Base-by-base conservation (phyloP, 2,888 invertebrate genomes). In the Dugesia japonica region DNA sequence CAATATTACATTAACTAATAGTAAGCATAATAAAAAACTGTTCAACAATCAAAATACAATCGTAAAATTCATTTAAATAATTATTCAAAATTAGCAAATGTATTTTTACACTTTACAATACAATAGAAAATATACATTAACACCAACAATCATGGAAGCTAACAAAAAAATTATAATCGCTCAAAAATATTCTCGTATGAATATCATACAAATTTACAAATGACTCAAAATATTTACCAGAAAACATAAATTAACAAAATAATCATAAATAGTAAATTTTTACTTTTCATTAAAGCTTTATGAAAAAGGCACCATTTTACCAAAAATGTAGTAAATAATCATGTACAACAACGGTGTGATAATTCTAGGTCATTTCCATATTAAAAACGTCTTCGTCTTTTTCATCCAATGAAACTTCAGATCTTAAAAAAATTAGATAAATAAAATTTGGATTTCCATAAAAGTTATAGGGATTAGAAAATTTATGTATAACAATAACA, bases 341-440 rank as follows among this genome's bases (percentile, higher is more conserved):
- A 56, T 56, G 4, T 56, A 56, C n/a, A n/a, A 56, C 4, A 31
- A 31, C 13, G 4, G 13, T 31, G 7, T 31, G 4, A 31, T 31
- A 31, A 31, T 31, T 13, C 13, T 31, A 31, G 4, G 13, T 31
- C 31, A 31, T 31, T 56, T 56, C 56, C 56, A 56, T 56, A 23
- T 56, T 56, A n/a, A 56, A 56, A 20, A 56, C 56, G 17, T 56
- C 56, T 56, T 56, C 56, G n/a, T 56, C 56, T 56, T 56, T 56
- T 56, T 56, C 56, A 56, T 56, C 56, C 23, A 56, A 56, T n/a
- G 56, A 56, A 1, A 56, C 56, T 56, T 56, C 56, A 56, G 56
- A 56, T 23, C 56, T 56, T 4, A 56, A 56, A 9, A 31, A 31
- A 31, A 13, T 31, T 31, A 31, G 13, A 31, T 7, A 31, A 7